Percentiles rank a stretch among this genome's conserved stretches.
Conservation (phyloP, 2,113 vertebrate species). For the Uropsilus gracilis region DNA sequence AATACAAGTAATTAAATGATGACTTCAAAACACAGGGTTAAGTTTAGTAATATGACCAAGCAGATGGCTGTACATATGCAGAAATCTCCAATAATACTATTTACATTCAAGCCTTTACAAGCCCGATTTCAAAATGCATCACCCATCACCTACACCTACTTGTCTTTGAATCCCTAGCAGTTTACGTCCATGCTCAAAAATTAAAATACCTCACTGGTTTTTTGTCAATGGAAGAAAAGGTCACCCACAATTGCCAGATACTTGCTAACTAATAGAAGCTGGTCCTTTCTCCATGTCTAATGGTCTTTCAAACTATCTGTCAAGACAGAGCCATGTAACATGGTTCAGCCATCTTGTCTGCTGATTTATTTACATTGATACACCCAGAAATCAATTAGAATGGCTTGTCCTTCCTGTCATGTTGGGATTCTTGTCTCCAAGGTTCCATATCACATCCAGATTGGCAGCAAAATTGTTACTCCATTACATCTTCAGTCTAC, state of each 20-base stretch:
- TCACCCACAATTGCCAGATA: slow-evolving; percentile 39
- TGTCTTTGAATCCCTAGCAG: not conserved
- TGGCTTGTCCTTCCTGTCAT: not conserved
- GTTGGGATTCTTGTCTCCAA: slow-evolving; percentile 33
- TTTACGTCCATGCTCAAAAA: not conserved
- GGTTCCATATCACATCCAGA: not conserved
- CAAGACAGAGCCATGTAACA: not conserved
- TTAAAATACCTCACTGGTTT: slow-evolving; percentile 44
- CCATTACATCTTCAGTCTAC: not conserved
- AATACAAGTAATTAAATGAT: not conserved
- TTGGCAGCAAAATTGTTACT: not conserved
- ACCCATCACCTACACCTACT: not conserved
- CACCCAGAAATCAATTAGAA: slow-evolving; percentile 43
- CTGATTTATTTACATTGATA: slow-evolving; percentile 50
- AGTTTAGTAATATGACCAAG: not conserved
- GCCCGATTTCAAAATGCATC: not conserved
- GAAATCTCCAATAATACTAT: not conserved
- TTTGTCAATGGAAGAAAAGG: slow-evolving; percentile 56
- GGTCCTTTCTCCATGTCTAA: slow-evolving; percentile 39
- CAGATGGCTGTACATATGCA: not conserved
- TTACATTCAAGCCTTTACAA: not conserved
- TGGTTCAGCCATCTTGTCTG: slow-evolving; percentile 36
- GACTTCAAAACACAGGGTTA: not conserved
- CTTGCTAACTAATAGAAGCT: slow-evolving; percentile 28
- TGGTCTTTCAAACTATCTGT: slow-evolving; percentile 39